These are phyloP conservation scores for Pagetopsis macropterus DNA, from an alignment of 2,797 vertebrate species.

Conservation along the genomic window DNA sequence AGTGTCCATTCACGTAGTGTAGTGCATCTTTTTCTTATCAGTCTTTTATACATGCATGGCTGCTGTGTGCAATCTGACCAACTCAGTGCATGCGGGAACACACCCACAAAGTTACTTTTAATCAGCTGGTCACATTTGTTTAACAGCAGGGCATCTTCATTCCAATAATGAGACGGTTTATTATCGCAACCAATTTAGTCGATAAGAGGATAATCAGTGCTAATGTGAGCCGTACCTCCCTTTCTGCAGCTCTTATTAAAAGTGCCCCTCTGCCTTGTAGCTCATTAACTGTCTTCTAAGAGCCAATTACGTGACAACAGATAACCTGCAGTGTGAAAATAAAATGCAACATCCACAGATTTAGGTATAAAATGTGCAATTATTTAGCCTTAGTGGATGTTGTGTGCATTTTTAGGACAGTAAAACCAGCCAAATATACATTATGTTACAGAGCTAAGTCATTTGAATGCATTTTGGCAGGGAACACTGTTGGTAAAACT, in stretches of 20 bases:
- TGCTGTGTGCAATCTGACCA: background rate
- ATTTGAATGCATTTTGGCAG: background rate
- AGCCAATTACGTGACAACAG: conserved; percentile 32
- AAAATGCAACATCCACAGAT: conserved; percentile 19
- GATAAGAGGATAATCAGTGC: conserved; percentile 5
- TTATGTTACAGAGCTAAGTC: conserved; percentile 1
- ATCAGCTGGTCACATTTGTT: conserved; percentile 26
- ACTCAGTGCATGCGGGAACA: conserved; percentile 5
- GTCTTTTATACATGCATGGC: conserved; percentile 2
- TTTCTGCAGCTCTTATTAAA: conserved; percentile 24
- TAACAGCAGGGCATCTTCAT: conserved; percentile 21
- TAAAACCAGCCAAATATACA: background rate
- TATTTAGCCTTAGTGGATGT: background rate
- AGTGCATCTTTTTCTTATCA: background rate
- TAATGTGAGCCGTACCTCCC: conserved; percentile 13
- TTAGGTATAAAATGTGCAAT: background rate
- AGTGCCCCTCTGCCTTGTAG: conserved; percentile 21
- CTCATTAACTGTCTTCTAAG: conserved; percentile 22
- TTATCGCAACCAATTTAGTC: conserved; percentile 42
- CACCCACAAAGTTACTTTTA: background rate
- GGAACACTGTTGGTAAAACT: background rate
- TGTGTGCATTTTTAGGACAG: conserved; percentile 1
- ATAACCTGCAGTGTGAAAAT: background rate
- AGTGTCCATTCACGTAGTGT: background rate
- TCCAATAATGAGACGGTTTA: conserved; percentile 21